phyloP scores from a whole-genome alignment of 1,140 invertebrate genomes.

The Protaetia brevitarsis region DNA sequence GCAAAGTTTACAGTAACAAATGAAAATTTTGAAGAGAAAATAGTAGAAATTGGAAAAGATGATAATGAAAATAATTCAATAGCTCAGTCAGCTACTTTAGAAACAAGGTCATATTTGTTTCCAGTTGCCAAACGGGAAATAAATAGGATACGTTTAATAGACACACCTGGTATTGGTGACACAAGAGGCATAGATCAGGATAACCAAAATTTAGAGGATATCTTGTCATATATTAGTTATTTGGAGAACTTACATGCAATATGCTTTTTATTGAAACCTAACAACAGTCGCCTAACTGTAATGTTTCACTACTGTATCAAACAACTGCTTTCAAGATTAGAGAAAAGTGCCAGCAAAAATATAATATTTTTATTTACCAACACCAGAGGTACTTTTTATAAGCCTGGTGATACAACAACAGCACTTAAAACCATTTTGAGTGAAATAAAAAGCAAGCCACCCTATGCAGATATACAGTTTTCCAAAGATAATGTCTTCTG shows the following conservation, averaged over 20 bases:
- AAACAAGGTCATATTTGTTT: slow-evolving; percentile 42
- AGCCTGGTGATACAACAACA: slow-evolving; percentile 34
- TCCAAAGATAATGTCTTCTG: slow-evolving; percentile 38
- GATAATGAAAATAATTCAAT: slow-evolving; percentile 25
- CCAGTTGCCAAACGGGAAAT: slow-evolving; percentile 30
- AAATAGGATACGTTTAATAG: slow-evolving; percentile 38
- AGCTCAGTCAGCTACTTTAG: slow-evolving; percentile 42
- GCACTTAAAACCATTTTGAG: slow-evolving; percentile 10
- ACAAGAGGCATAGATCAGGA: slow-evolving; percentile 39
- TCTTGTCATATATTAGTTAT: slow-evolving; percentile 37
- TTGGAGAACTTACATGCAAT: slow-evolving; percentile 41
- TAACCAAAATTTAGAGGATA: slow-evolving; percentile 41
- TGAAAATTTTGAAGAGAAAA: slow-evolving; percentile 30
- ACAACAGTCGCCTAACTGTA: slow-evolving; percentile 30
- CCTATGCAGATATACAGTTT: slow-evolving; percentile 33
- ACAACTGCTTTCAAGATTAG: slow-evolving; percentile 40
- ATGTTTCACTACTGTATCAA: slow-evolving; percentile 41
- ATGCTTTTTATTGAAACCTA: slow-evolving; percentile 39
- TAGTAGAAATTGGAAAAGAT: slow-evolving; percentile 16
- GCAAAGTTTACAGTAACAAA: slow-evolving; percentile 34
- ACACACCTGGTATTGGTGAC: slow-evolving; percentile 39
- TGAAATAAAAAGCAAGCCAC: slow-evolving; percentile 35
- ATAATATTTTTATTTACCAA: slow-evolving; percentile 43
- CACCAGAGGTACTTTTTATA: slow-evolving; percentile 36
- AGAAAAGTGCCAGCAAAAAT: slow-evolving; percentile 40